These are phyloP conservation scores for Cepphus grylle DNA, from an alignment of 2,113 vertebrate genomes.

Conservation along the genomic window DNA sequence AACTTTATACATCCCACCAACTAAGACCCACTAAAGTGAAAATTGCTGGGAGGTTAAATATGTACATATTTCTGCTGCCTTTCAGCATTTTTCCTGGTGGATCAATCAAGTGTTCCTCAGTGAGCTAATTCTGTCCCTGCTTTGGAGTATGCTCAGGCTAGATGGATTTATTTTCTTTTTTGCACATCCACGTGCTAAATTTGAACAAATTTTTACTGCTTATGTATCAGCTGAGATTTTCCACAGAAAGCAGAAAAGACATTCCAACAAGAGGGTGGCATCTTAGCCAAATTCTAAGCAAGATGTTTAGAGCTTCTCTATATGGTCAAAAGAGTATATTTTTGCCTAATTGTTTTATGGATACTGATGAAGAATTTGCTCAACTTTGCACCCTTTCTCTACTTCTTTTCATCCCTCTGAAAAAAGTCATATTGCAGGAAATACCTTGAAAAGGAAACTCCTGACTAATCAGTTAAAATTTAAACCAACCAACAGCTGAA, in stretches of 20 bases:
- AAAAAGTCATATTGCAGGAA: background rate
- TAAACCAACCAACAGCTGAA: background rate
- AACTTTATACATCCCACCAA: background rate
- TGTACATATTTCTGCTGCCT: background rate
- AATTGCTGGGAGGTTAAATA: slow-evolving; percentile 1
- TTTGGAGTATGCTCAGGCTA: background rate
- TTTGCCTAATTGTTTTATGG: background rate
- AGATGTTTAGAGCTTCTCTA: background rate
- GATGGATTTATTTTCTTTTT: background rate
- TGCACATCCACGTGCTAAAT: background rate
- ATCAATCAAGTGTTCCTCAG: slow-evolving; percentile 19
- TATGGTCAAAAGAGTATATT: background rate
- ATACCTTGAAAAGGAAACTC: background rate
- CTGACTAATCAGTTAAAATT: background rate
- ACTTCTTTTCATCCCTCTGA: background rate
- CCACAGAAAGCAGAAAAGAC: background rate
- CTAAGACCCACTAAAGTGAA: background rate
- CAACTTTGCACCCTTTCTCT: background rate
- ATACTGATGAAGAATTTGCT: background rate
- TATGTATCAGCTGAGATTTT: background rate
- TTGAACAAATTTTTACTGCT: background rate
- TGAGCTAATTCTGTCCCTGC: slow-evolving; percentile 9
- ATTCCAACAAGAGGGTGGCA: background rate
- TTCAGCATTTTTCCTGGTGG: slow-evolving; percentile 19
- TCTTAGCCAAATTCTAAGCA: background rate